Base-by-base conservation (phyloP, 2,797 vertebrate genomes). In the Coreius guichenoti region DNA sequence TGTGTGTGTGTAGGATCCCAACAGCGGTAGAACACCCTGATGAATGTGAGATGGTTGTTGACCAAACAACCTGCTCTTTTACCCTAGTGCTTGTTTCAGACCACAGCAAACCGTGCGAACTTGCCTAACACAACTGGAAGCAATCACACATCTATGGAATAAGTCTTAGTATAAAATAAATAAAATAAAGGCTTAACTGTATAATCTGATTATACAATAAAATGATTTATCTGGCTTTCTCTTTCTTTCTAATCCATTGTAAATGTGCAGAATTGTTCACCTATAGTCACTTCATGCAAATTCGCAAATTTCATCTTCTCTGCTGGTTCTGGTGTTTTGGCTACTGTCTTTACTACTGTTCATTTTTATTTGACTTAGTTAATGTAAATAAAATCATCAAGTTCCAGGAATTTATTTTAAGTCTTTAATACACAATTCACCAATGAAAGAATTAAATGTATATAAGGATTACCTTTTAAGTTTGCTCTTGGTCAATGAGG, bases 41-140 rank as follows among this genome's bases (percentile, higher is more conserved):
- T 0, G 80, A 87, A 0, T 94, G 92, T 80, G 84, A 92, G 87
- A 11, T 92, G 78, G 1, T 91, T 54, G 67, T 89, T 1, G 6
- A 93, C 82, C 89, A 80, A 80, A 9, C 81, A 14, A 3, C 72
- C 72, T 93, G 93, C 86, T 72, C 88, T 68, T 26, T 11, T 54
- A 89, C 88, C 70, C 0, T 86, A 0, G 82, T 92, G 78, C 19
- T 86, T 73, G 92, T 88, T 79, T 88, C 86, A 26, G 91, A 93
- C 85, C 89, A 58, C 81, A 82, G 19, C 69, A 82, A 74, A 74
- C 81, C 39, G 2, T 82, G 81, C 0, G 13, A 23, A 8, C 8
- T 14, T 58, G 43, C 43, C 33, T 74, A 47, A 33, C 19, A 81
- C 47, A 29, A 31, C 36, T 29, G n/a, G 16, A 77, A 23, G 2